Base-by-base conservation (phyloP, 2,888 invertebrate species). In the Sussaba pulchella region DNA sequence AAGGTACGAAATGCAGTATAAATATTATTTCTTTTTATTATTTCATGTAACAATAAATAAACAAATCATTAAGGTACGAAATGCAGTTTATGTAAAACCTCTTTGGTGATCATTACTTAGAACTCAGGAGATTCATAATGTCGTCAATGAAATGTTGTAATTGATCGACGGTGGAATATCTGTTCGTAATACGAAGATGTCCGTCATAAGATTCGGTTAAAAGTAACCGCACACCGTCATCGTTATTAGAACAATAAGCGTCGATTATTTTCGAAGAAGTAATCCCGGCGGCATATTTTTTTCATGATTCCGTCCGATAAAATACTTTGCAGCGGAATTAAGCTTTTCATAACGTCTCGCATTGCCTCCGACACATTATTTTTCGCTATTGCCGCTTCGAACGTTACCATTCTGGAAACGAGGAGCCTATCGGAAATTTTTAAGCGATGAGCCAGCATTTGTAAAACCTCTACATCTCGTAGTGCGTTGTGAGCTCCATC, bases 401-500 rank as follows among this genome's bases (percentile, higher is more conserved):
- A 67, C 21, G 52, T 39, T 3, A 5, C 36, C 39, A 41, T 67
- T 67, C 50, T 67, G 19, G 6, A 14, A 21, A 67, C 12, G 50
- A 50, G 67, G 21, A 52, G 50, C 50, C 31, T 6, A 50, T 67
- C 31, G 5, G 36, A 31, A 12, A 67, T 67, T 12, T 47, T 39
- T 24, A 69, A 54, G 50, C 39, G 54, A 24, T 69, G 54, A 9
- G 54, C 54, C 2, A 54, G 24, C 67, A 54, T 54, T 41, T 71
- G 47, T 1, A 81, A 54, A 19, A 81, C 67, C 17, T 73, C 14
- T 24, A 75, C 78, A 45, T 83, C 78, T 43, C 39, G 52, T 14
- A 81, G 36, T 2, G 79, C 74, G 73, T 79, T 81, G 43, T 81
- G 83, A 14, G 77, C 76, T 39, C 63, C 77, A 12, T 64, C 63